Evolutionary conservation across 2,888 invertebrate species (phyloP).

Genomic region (Drosophila rellima): DNA sequence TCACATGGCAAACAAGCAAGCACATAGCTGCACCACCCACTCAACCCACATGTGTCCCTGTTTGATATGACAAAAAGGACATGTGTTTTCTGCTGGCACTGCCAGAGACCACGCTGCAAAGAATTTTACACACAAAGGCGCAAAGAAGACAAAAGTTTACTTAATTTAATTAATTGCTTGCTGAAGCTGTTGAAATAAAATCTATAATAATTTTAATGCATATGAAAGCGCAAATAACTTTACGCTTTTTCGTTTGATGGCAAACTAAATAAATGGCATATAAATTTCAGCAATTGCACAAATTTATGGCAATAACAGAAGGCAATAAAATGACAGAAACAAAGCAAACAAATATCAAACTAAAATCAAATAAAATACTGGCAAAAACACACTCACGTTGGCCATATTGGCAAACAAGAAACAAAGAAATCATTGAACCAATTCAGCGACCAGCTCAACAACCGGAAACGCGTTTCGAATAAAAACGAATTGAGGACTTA

Average conservation of each 20-base stretch:
- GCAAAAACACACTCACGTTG: constrained; percentile 26
- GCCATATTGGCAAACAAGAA: constrained; percentile 41
- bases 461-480: constrained; percentile 82
- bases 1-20: constrained; percentile 28
- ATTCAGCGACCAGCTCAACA: constrained; percentile 82
- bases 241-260: constrained; percentile 23
- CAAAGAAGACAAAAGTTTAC: constrained; percentile 44
- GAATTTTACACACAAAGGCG: constrained; percentile 49
- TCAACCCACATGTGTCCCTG: constrained; percentile 9
- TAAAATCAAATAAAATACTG: constrained; percentile 58
- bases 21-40: background rate
- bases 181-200: constrained; percentile 33
- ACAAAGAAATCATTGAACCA: constrained; percentile 81
- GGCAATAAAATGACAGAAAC: constrained; percentile 36
- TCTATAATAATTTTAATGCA: constrained; percentile 11
- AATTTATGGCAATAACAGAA: constrained; percentile 60
- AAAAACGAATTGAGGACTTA: constrained; percentile 82
- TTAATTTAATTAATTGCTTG: constrained; percentile 60
- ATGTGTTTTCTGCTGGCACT: constrained; percentile 22
- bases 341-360: constrained; percentile 45
- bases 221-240: constrained; percentile 9
- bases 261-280: constrained; percentile 63
- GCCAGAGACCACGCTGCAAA: constrained; percentile 33
- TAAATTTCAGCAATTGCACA: constrained; percentile 44
- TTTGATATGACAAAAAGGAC: constrained; percentile 44